Evolutionary conservation across 2,797 vertebrate genomes (phyloP).

Genomic region (Cetoscarus ocellatus): DNA sequence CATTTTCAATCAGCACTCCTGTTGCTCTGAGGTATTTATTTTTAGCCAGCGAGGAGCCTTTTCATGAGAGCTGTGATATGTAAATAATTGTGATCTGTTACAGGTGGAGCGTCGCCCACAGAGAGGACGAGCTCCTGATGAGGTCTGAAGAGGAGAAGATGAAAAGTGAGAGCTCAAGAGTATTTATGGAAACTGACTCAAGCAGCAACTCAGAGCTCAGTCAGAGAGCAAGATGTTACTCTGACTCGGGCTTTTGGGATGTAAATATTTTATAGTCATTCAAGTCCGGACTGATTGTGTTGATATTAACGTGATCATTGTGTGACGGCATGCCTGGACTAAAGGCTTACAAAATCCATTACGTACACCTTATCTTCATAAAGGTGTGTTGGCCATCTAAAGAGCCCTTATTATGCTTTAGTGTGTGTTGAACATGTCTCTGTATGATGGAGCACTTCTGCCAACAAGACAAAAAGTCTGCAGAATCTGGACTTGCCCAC

Average conservation of each 20-base stretch:
- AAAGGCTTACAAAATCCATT: too few relatives aligned
- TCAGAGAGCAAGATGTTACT: conserved; percentile 15
- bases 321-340: neutral
- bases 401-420: too few relatives aligned
- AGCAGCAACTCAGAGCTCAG: conserved; percentile 1
- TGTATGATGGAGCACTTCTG: too few relatives aligned
- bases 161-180: conserved; percentile 21
- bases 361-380: too few relatives aligned
- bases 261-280: conserved; percentile 36
- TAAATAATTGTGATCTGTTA: conserved; percentile 75
- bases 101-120: conserved; percentile 60
- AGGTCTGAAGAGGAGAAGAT: conserved; percentile 55
- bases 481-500: too few relatives aligned
- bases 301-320: conserved; percentile 20
- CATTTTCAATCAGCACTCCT: conserved; percentile 58
- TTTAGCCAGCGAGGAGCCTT: conserved; percentile 57
- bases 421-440: too few relatives aligned
- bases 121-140: conserved; percentile 35
- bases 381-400: too few relatives aligned
- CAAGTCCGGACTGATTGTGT: conserved; percentile 20
- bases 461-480: too few relatives aligned
- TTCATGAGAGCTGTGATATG: conserved; percentile 60
- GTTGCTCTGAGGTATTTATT: conserved; percentile 75
- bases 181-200: too few relatives aligned
- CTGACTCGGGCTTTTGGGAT: neutral